phyloP scores from a whole-genome alignment of 2,113 vertebrate genomes.

The Cinclus mexicanus region DNA sequence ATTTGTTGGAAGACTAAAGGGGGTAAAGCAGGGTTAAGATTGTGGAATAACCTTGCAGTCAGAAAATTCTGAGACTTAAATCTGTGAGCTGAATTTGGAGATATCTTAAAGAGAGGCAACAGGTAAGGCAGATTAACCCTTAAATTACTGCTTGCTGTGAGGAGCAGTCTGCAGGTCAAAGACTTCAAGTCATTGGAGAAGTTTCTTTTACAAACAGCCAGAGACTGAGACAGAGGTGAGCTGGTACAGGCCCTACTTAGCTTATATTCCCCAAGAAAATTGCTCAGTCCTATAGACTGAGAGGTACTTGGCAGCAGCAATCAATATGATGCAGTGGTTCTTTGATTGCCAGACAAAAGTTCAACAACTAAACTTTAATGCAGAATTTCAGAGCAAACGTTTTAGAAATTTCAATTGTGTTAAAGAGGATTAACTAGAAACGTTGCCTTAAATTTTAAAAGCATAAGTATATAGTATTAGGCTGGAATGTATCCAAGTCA shows the following conservation, averaged over 20 bases:
- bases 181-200: neutral
- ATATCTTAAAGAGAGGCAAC: neutral
- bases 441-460: neutral
- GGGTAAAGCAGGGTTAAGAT: neutral
- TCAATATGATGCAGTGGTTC: conserved; percentile 6
- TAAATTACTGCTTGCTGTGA: neutral
- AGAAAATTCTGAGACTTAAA: neutral
- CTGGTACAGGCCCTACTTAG: neutral
- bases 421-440: neutral
- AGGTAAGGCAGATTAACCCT: neutral
- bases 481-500: neutral
- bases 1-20: neutral
- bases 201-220: neutral
- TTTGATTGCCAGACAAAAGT: conserved; percentile 37
- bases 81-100: neutral
- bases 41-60: neutral
- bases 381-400: neutral
- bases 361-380: neutral
- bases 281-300: neutral
- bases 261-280: conserved; percentile 1
- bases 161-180: neutral
- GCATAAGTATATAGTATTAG: neutral
- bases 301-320: conserved; percentile 13
- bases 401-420: neutral
- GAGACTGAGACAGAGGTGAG: neutral